phyloP scores from a whole-genome alignment of 2,797 vertebrate species.

The Balearica regulorum region DNA sequence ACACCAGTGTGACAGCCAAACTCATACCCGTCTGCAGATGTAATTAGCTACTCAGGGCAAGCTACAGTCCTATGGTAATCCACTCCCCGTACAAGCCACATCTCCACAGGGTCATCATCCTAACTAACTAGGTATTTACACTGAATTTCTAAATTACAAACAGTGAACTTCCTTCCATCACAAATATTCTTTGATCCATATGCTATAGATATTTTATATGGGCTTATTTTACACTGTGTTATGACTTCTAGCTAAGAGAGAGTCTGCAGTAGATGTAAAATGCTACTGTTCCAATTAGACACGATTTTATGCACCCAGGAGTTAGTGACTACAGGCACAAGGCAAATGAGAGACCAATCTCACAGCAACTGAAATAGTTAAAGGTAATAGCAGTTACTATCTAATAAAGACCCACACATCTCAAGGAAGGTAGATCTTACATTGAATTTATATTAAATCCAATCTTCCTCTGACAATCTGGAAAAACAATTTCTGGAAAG shows the following conservation, averaged over 20 bases:
- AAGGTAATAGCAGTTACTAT: neutral
- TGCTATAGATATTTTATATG: neutral
- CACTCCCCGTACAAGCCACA: neutral
- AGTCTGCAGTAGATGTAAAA: neutral
- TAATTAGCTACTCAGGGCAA: neutral
- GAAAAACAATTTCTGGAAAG: neutral
- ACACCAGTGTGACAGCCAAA: neutral
- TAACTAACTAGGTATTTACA: neutral
- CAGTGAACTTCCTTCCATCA: neutral
- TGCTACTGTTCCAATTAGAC: neutral
- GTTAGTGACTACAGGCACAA: neutral
- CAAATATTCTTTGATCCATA: neutral
- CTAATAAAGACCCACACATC: neutral
- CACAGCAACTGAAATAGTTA: neutral
- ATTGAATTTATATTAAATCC: neutral
- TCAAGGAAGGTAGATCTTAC: neutral
- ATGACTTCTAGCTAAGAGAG: neutral
- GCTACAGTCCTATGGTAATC: neutral
- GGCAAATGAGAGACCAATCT: neutral
- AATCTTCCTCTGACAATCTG: neutral
- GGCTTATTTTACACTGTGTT: neutral
- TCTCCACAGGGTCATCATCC: neutral
- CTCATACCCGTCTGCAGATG: neutral
- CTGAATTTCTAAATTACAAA: neutral
- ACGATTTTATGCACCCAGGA: neutral